Evolutionary conservation across 2,113 vertebrate genomes (phyloP), one percentile per base, ranked within the genome.

Genomic region (Promerops cafer): DNA sequence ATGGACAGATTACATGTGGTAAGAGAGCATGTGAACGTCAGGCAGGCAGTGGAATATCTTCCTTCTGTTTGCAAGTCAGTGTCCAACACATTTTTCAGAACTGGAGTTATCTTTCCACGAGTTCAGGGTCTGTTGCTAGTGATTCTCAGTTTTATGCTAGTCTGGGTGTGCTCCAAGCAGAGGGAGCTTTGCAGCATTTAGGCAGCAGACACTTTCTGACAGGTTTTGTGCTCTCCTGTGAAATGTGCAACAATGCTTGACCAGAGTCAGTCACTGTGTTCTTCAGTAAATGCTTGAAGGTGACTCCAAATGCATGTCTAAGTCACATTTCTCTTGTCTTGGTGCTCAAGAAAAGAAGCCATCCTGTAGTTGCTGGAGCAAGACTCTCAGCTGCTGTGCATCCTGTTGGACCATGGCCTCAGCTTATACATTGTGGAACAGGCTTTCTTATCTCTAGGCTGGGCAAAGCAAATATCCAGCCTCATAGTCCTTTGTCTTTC

Each of bases 361-460:
- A 33, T 45, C 28, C 27, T 31, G 6, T 18, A 59, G 16, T 22
- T 89, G 33, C 78, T 69, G 71, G 15, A 81, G 33, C 18, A 72
- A 61, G 64, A n/a, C 59, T 59, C 47, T 14, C 30, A 61, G 49
- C 54, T 7, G 4, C 66, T 68, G 52, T 44, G 50, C 42, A 61
- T 56, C 37, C 53, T 69, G 10, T 23, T 0, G 0, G 42, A 60
- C 20, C 1, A 2, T 7, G 37, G 33, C 49, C 27, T 87, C 57
- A 76, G n/a, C 10, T 71, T 52, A 44, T 24, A 26, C 16, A 4
- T 9, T 71, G 42, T 45, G 40, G 45, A 83, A 61, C 0, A 0
- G 40, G 15, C 26, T 80, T 47, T 76, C 37, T 72, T 68, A 28
- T 16, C 45, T 85, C 64, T 20, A 33, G 26, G 59, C 1, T 52